Base-by-base conservation (phyloP, 1,140 invertebrate species). In the Anastatus disparis region DNA sequence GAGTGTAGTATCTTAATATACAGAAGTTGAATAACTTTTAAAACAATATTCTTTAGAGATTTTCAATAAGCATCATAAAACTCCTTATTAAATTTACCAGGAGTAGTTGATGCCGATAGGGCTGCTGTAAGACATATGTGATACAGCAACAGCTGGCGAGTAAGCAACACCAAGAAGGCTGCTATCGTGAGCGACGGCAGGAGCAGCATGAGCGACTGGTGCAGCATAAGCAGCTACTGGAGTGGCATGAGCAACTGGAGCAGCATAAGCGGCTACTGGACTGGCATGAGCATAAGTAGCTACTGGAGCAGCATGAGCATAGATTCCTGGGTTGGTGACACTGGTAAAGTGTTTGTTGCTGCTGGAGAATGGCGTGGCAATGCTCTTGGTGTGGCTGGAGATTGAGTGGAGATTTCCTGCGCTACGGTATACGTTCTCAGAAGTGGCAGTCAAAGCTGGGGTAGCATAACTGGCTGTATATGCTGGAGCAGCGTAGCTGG, bases 361-460 rank as follows among this genome's bases (percentile, higher is more conserved):
- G 76, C 88, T 91, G 24, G 90, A 91, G 85, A 89, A 92, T 3
- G 91, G 90, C 1, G 90, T 91, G 73, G 90, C 88, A 58, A 92
- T 87, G 50, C 89, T 87, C 75, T 91, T 91, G 0, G 87, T 87
- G 74, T 90, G 89, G 29, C 88, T 89, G 2, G 90, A 89, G 24
- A 91, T 85, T 79, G 89, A 84, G 22, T 89, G 89, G 26, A 91
- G 79, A 78, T 91, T 91, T 63, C n/a, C n/a, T n/a, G n/a, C n/a
- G n/a, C n/a, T n/a, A n/a, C n/a, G n/a, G n/a, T n/a, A n/a, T n/a
- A n/a, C 89, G 90, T 0, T 85, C 86, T n/a, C n/a, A n/a, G n/a
- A 87, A 66, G 89, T 89, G 0, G 88, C 85, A 27, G 89, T 88
- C 38, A n/a, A n/a, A n/a, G 70, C 87, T 89, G 27, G 90, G 82